Evolutionary conservation across 2,888 invertebrate genomes (phyloP), one percentile per base, ranked within the genome.

Genomic region (Cecidostiba fungosa): DNA sequence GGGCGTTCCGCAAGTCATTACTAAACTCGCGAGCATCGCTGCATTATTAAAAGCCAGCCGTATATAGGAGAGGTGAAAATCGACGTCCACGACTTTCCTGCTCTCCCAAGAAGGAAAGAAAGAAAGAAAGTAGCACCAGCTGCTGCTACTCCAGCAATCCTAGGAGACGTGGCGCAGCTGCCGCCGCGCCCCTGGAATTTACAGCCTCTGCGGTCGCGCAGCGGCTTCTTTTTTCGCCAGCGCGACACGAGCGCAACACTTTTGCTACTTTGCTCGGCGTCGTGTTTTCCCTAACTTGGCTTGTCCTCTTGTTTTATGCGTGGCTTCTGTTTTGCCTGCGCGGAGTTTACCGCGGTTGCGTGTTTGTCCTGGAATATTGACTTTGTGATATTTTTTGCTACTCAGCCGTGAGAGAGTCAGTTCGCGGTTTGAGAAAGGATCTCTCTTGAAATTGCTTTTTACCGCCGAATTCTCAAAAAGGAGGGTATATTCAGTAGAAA

Each of bases 141-240:
- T 43, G 70, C 72, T 84, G 39, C 72, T 73, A 12, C 23, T 43
- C 23, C 19, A 8, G 87, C 87, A 87, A 88, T 86, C 87, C 87
- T 84, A 85, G 87, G 84, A 87, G 87, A 88, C 87, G 36, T 23
- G 87, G 80, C 85, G 83, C 88, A 87, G 88, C 87, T 89, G 87
- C 85, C 2, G 84, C 74, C 90, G 85, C 2, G 84, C 74, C 90
- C 54, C 50, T 50, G 82, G 89, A 77, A 92, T 91, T 87, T 81
- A 85, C 87, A 81, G 72, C 88, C 86, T 82, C 88, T 85, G 81
- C 77, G 85, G 85, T 85, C 77, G 66, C 12, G 0, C 6, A 10
- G 76, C 19, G 32, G 54, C 32, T 23, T 54, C 16, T 76, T 36
- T 85, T 89, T 87, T 62, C 26, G 6, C 36, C 5, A 6, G 32